Percentiles rank a stretch among this genome's conserved stretches.
phyloP scores from a whole-genome alignment of 2,797 vertebrate species.

The Tenualosa ilisha region DNA sequence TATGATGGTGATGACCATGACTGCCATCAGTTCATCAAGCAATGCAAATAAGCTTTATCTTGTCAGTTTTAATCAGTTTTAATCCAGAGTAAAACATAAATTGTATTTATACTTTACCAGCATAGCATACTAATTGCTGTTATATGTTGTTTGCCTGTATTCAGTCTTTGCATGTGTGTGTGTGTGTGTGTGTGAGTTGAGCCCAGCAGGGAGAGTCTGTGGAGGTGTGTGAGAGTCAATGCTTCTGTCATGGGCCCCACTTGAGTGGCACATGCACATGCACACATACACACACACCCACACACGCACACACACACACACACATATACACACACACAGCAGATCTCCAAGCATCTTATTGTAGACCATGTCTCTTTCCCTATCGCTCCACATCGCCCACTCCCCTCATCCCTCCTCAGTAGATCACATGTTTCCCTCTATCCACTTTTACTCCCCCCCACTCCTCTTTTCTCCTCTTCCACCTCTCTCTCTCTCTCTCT shows the following conservation, averaged over 20 bases:
- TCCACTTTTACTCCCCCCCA: not conserved
- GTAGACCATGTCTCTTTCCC: slow-evolving; percentile 58
- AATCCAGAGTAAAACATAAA: not conserved
- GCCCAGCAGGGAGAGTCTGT: not conserved
- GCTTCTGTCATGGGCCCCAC: slow-evolving; percentile 27
- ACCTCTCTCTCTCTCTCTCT: not conserved
- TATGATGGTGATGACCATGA: not conserved
- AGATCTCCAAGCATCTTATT: slow-evolving; percentile 65
- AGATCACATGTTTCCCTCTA: slow-evolving; percentile 38
- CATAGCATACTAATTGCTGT: too few relatives aligned
- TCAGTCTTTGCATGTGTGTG: not conserved
- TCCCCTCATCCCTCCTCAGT: slow-evolving; percentile 45
- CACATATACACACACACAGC: slow-evolving; percentile 40
- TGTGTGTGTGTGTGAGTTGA: not conserved
- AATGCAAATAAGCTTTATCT: not conserved
- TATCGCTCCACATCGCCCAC: slow-evolving; percentile 57
- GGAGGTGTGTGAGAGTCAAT: slow-evolving; percentile 27
- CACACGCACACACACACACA: slow-evolving; percentile 4
- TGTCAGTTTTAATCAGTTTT: too few relatives aligned
- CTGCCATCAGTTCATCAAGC: not conserved
- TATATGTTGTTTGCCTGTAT: too few relatives aligned
- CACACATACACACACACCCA: slow-evolving; percentile 32
- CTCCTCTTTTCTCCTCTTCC: slow-evolving; percentile 26
- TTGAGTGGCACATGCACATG: slow-evolving; percentile 35
- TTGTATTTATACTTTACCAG: too few relatives aligned